A percentile compares a stretch with the other conserved stretches of the same genome.
phyloP scores from a whole-genome alignment of 2,888 invertebrate species.

The Matsumyia berberina region DNA sequence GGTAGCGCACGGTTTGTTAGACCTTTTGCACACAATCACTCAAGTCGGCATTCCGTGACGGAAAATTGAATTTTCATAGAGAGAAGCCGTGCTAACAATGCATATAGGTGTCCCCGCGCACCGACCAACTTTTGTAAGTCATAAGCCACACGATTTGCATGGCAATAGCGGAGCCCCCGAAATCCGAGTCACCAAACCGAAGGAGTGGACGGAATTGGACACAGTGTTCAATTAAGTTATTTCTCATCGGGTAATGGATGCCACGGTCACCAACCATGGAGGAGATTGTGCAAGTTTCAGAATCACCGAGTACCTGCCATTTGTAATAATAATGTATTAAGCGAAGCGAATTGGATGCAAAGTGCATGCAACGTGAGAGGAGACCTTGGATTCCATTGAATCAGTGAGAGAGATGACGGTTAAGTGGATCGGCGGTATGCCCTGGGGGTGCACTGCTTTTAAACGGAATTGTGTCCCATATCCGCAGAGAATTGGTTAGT shows the following conservation, averaged over 20 bases:
- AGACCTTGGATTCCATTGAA: constrained; percentile 41
- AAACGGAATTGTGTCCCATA: constrained; percentile 48
- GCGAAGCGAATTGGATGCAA: constrained; percentile 58
- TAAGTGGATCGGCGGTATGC: constrained; percentile 19
- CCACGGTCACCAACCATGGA: constrained; percentile 51
- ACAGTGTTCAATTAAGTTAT: constrained; percentile 72
- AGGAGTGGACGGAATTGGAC: constrained; percentile 63
- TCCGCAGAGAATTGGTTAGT: constrained; percentile 33
- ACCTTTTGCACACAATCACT: constrained; percentile 55
- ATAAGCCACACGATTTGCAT: constrained; percentile 64
- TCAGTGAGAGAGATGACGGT: constrained; percentile 1
- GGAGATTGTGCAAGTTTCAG: constrained; percentile 45
- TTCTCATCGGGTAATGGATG: constrained; percentile 69
- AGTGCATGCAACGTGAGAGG: constrained; percentile 45
- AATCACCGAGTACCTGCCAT: constrained; percentile 57
- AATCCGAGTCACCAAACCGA: constrained; percentile 41
- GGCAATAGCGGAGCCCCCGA: constrained; percentile 1
- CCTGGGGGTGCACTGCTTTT: constrained; percentile 6
- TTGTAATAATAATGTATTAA: constrained; percentile 60
- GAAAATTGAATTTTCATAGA: constrained; percentile 62
- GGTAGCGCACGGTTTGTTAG: constrained; percentile 46
- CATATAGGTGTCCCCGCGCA: constrained; percentile 18
- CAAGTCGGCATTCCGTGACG: constrained; percentile 66
- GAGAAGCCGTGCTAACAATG: constrained; percentile 19
- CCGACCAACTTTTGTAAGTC: constrained; percentile 52